Conservation (phyloP, 2,113 vertebrate genomes). For the Spermophilus dauricus region DNA sequence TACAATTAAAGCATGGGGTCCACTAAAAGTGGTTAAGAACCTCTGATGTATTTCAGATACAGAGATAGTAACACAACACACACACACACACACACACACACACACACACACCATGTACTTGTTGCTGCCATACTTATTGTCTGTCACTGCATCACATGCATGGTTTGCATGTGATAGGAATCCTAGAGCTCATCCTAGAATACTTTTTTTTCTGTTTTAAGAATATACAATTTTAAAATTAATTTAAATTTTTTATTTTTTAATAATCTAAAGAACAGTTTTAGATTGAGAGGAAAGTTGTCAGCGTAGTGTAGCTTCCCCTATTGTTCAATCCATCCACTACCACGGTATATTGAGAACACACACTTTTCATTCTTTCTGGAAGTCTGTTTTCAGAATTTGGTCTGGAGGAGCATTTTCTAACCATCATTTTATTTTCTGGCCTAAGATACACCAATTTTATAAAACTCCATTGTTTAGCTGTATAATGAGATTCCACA, state of each 20-base stretch:
- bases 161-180: neutral
- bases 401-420: neutral
- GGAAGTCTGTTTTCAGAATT: neutral
- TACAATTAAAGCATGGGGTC: neutral
- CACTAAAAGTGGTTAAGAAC: neutral
- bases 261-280: neutral
- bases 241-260: neutral
- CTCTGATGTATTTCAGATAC: neutral
- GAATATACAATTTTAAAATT: neutral
- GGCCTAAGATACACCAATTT: neutral
- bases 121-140: neutral
- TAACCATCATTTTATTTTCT: neutral
- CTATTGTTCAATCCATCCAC: neutral
- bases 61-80: neutral
- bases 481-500: neutral
- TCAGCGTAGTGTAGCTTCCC: neutral
- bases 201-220: conserved; percentile 6
- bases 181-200: neutral
- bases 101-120: neutral
- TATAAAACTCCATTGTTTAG: neutral
- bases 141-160: too few species aligned
- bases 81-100: neutral
- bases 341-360: neutral
- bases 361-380: neutral
- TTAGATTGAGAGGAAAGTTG: neutral